Percentiles rank a stretch among this genome's conserved stretches.
Evolutionary conservation across 2,888 invertebrate species (phyloP).

Genomic region (Dolomedes plantarius): DNA sequence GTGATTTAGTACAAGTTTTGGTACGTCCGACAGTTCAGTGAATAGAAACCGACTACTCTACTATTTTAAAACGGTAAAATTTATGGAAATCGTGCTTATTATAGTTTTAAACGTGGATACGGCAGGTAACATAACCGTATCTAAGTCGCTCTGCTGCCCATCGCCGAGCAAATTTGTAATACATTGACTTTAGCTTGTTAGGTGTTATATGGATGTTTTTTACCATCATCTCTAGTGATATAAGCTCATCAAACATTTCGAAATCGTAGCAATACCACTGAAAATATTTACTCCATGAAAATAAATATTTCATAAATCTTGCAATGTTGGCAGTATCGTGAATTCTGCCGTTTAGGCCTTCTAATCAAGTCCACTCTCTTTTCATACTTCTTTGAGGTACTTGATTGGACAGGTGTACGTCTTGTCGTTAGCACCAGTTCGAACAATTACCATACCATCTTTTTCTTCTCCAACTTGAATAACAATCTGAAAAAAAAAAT

Average conservation of each 20-base stretch:
- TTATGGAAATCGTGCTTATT: no score
- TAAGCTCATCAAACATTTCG: constrained; percentile 31
- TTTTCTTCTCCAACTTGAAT: constrained; percentile 93
- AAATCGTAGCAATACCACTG: constrained; percentile 26
- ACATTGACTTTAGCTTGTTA: no score
- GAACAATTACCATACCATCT: constrained; percentile 94
- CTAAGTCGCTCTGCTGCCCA: no score
- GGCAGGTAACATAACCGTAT: no score
- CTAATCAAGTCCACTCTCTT: not conserved
- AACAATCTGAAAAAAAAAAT: constrained; percentile 82
- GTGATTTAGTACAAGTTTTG: no score
- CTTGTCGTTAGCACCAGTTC: constrained; percentile 93
- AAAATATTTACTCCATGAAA: constrained; percentile 45
- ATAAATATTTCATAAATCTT: constrained; percentile 48
- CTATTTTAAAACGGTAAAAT: no score
- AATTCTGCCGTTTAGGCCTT: not conserved
- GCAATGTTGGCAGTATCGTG: constrained; percentile 27
- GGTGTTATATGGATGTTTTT: no score
- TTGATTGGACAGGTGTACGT: constrained; percentile 91
- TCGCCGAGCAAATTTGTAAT: no score
- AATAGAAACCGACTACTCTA: no score
- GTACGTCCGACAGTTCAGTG: no score
- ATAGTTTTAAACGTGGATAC: no score
- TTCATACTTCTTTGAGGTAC: constrained; percentile 90
- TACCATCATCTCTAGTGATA: constrained; percentile 46